Evolutionary conservation across 30 jellyfish, hydroid and myxozoan genomes (phyloP).

Genomic region (Aurelia sp.): DNA sequence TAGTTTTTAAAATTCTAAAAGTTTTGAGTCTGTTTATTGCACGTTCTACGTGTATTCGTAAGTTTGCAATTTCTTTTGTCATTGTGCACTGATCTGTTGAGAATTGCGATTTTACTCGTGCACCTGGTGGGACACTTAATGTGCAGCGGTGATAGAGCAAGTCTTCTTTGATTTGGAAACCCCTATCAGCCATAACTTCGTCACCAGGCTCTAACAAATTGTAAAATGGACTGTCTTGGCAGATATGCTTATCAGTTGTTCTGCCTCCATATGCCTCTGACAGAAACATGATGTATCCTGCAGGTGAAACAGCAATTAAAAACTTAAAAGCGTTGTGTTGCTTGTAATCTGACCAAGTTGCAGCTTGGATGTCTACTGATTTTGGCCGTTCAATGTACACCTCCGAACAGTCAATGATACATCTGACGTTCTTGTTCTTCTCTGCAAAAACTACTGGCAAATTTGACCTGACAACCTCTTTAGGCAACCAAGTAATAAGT

Average conservation of each 20-base stretch:
- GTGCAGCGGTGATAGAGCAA: slow-evolving; percentile 22
- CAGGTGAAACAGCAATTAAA: slow-evolving; percentile 24
- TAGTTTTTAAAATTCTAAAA: slow-evolving; percentile 55
- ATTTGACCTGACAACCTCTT: slow-evolving; percentile 1
- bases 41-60: slow-evolving; percentile 77
- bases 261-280: slow-evolving; percentile 39
- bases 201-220: slow-evolving; percentile 65
- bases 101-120: slow-evolving; percentile 69
- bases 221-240: slow-evolving; percentile 23
- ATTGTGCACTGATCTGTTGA: slow-evolving; percentile 64
- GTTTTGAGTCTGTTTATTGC: slow-evolving; percentile 75
- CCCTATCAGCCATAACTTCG: slow-evolving; percentile 66
- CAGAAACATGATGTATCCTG: slow-evolving; percentile 27
- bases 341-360: slow-evolving; percentile 54
- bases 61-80: slow-evolving; percentile 72
- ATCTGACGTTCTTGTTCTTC: background rate
- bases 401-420: slow-evolving; percentile 45
- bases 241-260: slow-evolving; percentile 27
- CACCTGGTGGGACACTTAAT: slow-evolving; percentile 86
- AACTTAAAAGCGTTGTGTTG: slow-evolving; percentile 21
- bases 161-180: slow-evolving; percentile 55
- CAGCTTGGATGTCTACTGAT: slow-evolving; percentile 27
- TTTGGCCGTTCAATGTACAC: slow-evolving; percentile 41
- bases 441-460: slow-evolving; percentile 16
- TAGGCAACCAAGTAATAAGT: slow-evolving; percentile 33